Evolutionary conservation across 37 sponge, comb jelly and placozoan genomes (phyloP).

Genomic region (Eunapius fragilis): DNA sequence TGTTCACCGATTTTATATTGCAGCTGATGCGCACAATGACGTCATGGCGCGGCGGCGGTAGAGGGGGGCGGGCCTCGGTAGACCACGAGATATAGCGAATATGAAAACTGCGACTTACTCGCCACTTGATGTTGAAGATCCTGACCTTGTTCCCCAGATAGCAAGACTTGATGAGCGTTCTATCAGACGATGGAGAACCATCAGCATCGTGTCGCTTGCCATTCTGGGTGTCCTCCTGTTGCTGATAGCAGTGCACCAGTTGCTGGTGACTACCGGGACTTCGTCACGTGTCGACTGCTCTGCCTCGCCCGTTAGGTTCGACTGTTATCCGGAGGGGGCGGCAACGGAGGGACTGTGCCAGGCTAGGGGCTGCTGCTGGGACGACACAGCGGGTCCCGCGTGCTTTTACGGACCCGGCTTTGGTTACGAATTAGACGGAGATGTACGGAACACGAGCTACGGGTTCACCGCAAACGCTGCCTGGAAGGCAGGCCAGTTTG

Average conservation of each 20-base stretch:
- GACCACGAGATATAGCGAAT: not conserved
- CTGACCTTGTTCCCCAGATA: no score
- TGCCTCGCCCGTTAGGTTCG: not conserved
- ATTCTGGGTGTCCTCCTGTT: not conserved
- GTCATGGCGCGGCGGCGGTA: not conserved
- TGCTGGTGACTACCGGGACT: not conserved
- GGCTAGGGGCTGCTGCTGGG: conserved; percentile 56
- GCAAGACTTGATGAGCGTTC: not conserved
- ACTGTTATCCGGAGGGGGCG: conserved; percentile 26
- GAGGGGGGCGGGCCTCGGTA: not conserved
- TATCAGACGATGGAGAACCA: not conserved
- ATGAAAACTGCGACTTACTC: not conserved
- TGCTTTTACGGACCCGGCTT: conserved; percentile 36
- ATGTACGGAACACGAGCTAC: not conserved
- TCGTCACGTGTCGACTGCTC: not conserved
- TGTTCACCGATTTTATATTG: not conserved
- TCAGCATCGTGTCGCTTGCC: not conserved
- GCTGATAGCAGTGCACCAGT: not conserved
- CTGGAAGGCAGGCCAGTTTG: not conserved
- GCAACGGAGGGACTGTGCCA: conserved; percentile 9
- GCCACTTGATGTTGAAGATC: not conserved
- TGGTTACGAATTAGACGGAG: conserved; percentile 40
- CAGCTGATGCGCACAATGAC: not conserved
- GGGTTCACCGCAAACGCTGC: conserved; percentile 1
- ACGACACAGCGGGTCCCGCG: not conserved